These are phyloP conservation scores for Sylvia atricapilla DNA, from an alignment of 2,113 vertebrate species.

Conservation along the genomic window DNA sequence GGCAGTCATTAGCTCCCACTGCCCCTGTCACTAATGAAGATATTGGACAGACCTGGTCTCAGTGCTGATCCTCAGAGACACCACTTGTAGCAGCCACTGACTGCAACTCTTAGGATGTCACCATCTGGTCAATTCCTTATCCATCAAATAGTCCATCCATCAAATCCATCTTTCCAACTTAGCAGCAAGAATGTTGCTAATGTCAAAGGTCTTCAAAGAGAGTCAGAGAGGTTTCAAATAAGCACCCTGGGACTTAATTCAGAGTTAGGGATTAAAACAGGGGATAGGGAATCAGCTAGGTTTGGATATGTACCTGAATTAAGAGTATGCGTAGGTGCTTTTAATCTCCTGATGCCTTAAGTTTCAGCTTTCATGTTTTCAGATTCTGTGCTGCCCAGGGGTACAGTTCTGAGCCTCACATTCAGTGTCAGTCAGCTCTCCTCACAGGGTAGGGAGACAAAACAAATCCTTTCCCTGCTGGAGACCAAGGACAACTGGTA, in stretches of 20 bases:
- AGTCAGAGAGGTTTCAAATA: background rate
- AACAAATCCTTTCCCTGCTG: background rate
- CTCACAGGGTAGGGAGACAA: background rate
- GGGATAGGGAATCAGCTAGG: background rate
- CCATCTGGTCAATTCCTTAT: background rate
- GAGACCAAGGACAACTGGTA: background rate
- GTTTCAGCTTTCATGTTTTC: background rate
- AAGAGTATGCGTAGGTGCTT: background rate
- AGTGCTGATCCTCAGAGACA: background rate
- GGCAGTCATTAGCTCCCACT: background rate
- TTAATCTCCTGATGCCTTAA: background rate
- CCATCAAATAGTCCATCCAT: rapidly evolving
- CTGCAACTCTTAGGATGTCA: background rate
- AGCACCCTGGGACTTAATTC: background rate
- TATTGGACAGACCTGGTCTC: no score
- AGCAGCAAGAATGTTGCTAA: background rate
- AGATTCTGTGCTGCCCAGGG: background rate
- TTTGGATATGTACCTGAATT: background rate
- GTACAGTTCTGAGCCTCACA: background rate
- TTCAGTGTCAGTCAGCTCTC: background rate
- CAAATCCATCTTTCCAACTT: background rate
- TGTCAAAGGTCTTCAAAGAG: background rate
- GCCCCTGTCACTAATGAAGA: background rate
- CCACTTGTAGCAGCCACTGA: rapidly evolving
- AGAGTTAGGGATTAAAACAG: background rate